Evolutionary conservation across 2,888 invertebrate species (phyloP), one percentile per base, ranked within the genome.

Genomic region (Octodonta nipae): DNA sequence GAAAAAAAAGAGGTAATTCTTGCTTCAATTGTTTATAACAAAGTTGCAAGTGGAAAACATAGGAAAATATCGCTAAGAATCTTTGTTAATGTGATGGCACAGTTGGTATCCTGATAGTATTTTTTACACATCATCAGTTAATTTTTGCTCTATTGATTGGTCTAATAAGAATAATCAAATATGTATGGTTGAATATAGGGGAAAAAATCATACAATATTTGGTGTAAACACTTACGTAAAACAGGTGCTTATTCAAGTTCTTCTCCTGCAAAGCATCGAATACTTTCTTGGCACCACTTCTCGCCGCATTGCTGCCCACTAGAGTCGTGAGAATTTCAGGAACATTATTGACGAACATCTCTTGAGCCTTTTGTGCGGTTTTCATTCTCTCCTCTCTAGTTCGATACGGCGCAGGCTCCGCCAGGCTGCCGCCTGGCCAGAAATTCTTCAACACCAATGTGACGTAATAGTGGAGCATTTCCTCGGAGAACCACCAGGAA

Each of bases 391-490:
- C 71, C 38, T 76, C 72, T 26, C 73, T 69, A 5, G 71, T 70
- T 35, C 74, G 64, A 12, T 59, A 49, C 2, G 62, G 62, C 1
- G 64, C 55, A 2, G 67, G 60, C n/a, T 68, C 67, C 0, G 77
- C 30, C 17, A 30, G 33, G 15, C 26, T 30, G 14, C 20, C 22
- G 15, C 14, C 27, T 4, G 34, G 34, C 30, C 34, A 34, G 16
- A 26, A 35, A 27, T 31, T 35, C 16, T 35, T 35, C 26, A 33
- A 30, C 38, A 87, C 73, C 15, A 81, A 68, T 35, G 82, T 78
- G 28, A 82, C 77, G 58, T 89, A 91, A 58, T 84, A 85, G 53
- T 88, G 81, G 36, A 91, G 59, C 87, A 89, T 89, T 39, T 84
- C 79, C 58, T 91, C 91, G 7, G 86, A 87, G 54, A 86, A 83